These are phyloP conservation scores for Manis javanica DNA, from an alignment of 2,797 vertebrate genomes.

Conservation along the genomic window DNA sequence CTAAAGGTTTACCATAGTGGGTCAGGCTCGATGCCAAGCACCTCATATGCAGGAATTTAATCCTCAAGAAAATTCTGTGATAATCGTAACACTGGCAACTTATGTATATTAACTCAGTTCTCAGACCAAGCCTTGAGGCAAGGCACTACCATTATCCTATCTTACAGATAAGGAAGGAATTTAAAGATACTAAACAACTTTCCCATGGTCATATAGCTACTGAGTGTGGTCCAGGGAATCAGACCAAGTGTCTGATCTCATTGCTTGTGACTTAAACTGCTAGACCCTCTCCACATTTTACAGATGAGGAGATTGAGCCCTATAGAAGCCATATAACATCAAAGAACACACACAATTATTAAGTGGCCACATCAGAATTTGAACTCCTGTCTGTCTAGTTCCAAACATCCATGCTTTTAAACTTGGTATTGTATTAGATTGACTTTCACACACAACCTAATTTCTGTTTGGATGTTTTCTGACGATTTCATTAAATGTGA, in stretches of 20 bases:
- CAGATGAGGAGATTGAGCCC: background rate
- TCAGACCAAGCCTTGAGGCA: background rate
- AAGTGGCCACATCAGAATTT: background rate
- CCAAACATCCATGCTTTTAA: background rate
- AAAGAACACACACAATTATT: background rate
- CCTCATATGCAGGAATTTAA: background rate
- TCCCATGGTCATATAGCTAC: background rate
- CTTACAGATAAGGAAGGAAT: background rate
- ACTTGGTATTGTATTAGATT: background rate
- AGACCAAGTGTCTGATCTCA: background rate
- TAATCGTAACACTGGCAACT: background rate
- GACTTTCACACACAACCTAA: background rate
- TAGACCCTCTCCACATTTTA: background rate
- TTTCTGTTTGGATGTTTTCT: slow-evolving; percentile 22
- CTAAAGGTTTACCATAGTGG: background rate
- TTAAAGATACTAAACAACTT: background rate
- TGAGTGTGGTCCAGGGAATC: background rate
- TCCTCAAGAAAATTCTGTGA: background rate
- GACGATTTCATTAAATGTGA: slow-evolving; percentile 16
- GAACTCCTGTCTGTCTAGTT: background rate
- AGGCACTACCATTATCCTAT: background rate
- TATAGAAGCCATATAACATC: background rate
- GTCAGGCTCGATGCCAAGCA: background rate
- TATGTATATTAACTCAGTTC: background rate
- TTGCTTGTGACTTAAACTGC: background rate